phyloP scores from a whole-genome alignment of 2,797 vertebrate species.

The Rhabdophis nuchalis region DNA sequence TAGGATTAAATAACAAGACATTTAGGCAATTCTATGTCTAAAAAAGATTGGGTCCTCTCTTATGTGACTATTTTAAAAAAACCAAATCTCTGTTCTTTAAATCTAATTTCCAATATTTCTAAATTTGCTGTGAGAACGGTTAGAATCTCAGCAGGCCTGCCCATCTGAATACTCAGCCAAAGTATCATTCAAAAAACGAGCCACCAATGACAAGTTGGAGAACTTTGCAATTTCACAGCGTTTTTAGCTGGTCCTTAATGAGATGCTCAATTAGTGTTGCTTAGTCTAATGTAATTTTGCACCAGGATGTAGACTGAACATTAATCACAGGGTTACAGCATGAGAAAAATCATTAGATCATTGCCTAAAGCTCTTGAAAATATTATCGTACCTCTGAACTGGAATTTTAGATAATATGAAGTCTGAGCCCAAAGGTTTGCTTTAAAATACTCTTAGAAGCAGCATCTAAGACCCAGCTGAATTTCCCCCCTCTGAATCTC shows the following conservation, averaged over 20 bases:
- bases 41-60: not conserved
- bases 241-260: slow-evolving; percentile 7
- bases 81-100: not conserved
- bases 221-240: slow-evolving; percentile 12
- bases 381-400: not conserved
- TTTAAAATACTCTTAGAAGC: not conserved
- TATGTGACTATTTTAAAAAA: not conserved
- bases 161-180: not conserved
- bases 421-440: not conserved
- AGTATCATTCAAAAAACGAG: not conserved
- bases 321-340: slow-evolving; percentile 14
- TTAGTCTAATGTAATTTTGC: not conserved
- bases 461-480: not conserved
- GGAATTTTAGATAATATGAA: not conserved
- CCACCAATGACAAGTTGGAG: not conserved
- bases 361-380: slow-evolving; percentile 15
- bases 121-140: not conserved
- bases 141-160: not conserved
- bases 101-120: slow-evolving; percentile 15
- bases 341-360: slow-evolving; percentile 27
- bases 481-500: not conserved
- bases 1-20: not conserved
- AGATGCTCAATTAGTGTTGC: slow-evolving; percentile 11
- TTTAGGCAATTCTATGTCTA: not conserved
- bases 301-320: slow-evolving; percentile 12